Evolutionary conservation across 2,797 vertebrate species (phyloP).

Genomic region (Hypotaenidia philippensis): DNA sequence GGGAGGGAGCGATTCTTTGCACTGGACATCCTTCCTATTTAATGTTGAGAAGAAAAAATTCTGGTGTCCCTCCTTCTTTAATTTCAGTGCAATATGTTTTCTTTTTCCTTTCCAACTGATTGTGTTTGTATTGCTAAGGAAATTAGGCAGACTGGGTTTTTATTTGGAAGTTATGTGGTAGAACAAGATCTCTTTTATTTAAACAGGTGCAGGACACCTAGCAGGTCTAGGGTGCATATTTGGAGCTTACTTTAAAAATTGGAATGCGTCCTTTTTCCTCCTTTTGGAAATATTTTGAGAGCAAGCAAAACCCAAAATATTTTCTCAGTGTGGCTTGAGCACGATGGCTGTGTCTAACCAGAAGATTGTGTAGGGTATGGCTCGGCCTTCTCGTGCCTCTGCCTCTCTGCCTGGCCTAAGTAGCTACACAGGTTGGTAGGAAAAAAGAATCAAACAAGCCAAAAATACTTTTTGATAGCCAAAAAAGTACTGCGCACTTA

Average conservation of each 20-base stretch:
- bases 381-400: neutral
- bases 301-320: neutral
- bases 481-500: neutral
- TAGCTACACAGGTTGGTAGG: neutral
- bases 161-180: constrained; percentile 33
- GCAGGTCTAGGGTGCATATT: neutral
- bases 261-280: neutral
- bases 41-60: constrained; percentile 39
- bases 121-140: constrained; percentile 47
- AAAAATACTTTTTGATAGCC: constrained; percentile 26
- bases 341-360: neutral
- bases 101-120: constrained; percentile 3
- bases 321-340: neutral
- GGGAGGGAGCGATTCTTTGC: constrained; percentile 29
- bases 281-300: neutral
- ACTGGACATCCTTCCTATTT: constrained; percentile 59
- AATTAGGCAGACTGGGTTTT: constrained; percentile 30
- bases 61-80: constrained; percentile 30
- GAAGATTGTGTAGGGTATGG: neutral
- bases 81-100: constrained; percentile 61
- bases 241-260: constrained; percentile 25
- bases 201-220: constrained; percentile 71
- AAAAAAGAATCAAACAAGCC: constrained; percentile 29
- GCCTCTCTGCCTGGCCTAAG: neutral
- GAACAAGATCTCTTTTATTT: constrained; percentile 45